Base-by-base conservation (phyloP, 2,888 invertebrate genomes). In the Hofmannophila pseudospretella region DNA sequence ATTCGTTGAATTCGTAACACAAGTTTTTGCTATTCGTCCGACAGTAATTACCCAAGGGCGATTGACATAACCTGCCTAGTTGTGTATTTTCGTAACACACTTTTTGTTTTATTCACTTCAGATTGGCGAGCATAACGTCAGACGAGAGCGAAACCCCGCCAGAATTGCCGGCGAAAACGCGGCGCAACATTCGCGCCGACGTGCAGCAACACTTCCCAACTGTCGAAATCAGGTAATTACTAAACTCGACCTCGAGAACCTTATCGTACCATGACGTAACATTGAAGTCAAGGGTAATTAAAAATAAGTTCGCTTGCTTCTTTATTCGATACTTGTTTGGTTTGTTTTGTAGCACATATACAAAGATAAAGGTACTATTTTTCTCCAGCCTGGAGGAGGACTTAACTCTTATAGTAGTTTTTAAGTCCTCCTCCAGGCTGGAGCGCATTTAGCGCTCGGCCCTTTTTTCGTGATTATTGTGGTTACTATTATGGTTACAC, bases 151-250 rank as follows among this genome's bases (percentile, higher is more conserved):
- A 82, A 64, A 75, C 82, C 42, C 90, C 90, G 54, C 91, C 90
- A n/a, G 90, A 90, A 56, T 70, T 90, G 66, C 90, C 90, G 30
- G 89, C 82, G 36, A 90, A 90, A 78, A 88, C 86, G 47, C 67
- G 86, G 13, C 79, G 81, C 44, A 77, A 73, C 63, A 67, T 72
- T 56, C 89, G 81, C 56, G 77, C 69, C 36, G 89, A 69, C 64
- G 81, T 84, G 35, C 85, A 85, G 34, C 86, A 84, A 49, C 75
- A 73, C 60, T 81, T 82, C 66, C 82, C 81, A 36, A 74, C 67
- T 44, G 80, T 82, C 34, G 81, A 82, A 58, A 81, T 82, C 56
- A 77, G 82, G 82, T 81, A 43, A 58, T 41, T 42, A 29, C 12
- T 23, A 14, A 25, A 31, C 10, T 10, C 16, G 10, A 16, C 33